A percentile compares a stretch with the other conserved stretches of the same genome.
Evolutionary conservation across 2,797 vertebrate genomes (phyloP).

Genomic region (Artibeus lituratus): DNA sequence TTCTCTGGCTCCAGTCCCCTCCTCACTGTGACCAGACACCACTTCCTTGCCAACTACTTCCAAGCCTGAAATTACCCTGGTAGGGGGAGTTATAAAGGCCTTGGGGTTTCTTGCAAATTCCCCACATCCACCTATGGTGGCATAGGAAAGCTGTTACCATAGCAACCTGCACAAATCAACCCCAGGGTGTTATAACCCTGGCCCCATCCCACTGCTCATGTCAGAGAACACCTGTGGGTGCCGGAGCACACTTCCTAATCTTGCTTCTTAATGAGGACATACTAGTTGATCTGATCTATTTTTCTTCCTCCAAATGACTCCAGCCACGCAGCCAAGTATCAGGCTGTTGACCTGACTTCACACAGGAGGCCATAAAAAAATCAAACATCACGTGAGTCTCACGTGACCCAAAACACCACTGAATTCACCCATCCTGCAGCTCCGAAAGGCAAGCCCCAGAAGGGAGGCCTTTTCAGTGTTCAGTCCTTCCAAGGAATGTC

Average conservation of each 20-base stretch:
- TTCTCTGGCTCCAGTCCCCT: not conserved
- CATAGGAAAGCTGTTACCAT: not conserved
- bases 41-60: not conserved
- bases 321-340: not conserved
- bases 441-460: not conserved
- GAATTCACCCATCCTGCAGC: too few relatives aligned
- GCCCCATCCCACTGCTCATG: not conserved
- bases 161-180: not conserved
- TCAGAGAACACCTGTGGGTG: not conserved
- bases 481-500: not conserved
- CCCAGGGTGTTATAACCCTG: not conserved
- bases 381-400: accelerated
- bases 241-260: not conserved
- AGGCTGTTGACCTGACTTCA: not conserved
- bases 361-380: not conserved
- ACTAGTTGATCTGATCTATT: not conserved
- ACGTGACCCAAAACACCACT: not conserved
- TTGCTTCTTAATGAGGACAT: not conserved
- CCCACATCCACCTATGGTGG: not conserved
- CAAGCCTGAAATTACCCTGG: not conserved
- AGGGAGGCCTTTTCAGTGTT: not conserved
- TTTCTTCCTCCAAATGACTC: not conserved
- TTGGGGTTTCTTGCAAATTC: not conserved
- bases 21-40: not conserved
- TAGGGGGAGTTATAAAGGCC: not conserved